Evolutionary conservation across 2,888 invertebrate species (phyloP), one percentile per base, ranked within the genome.

Genomic region (Zhuqinia jingwanae): DNA sequence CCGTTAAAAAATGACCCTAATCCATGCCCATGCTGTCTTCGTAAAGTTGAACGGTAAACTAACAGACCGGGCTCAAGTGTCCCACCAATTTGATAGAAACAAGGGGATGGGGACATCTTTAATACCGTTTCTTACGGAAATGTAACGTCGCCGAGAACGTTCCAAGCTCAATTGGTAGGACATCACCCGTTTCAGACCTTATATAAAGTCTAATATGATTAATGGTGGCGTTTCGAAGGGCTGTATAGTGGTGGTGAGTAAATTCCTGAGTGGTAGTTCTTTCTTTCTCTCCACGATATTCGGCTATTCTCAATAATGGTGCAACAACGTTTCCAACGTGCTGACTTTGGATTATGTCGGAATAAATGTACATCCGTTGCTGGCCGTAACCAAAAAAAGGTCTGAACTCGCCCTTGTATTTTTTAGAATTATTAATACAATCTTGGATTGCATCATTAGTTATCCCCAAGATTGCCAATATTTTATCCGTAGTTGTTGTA

Each of bases 291-390:
- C 77, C 84, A 17, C 22, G 53, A 15, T 84, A 84, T 17, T 77
- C 77, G 0, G 27, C n/a, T 6, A 77, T 68, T 13, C 84, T 27
- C 6, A 84, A 30, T 2, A 84, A 2, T 0, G 84, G 84, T 22
- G 68, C 83, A 0, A 83, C 0, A 6, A 50, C 63, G 0, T 11
- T 30, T 3, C 76, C 83, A 11, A 83, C 45, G 27, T 3, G 11
- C 20, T 83, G 83, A 45, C 76, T 63, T 47, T 83, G 50, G 5
- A 83, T 76, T n/a, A 83, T 75, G 22, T 83, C 76, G 10, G 50
- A 15, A 22, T 83, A 83, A 47, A 83, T 53, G 22, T 63, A 84
- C 47, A 84, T 68, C 17, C 25, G 30, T 27, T 68, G 76, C 11
- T 60, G 36, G n/a, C 84, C 84, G 17, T 45, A 13, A 5, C 68